Evolutionary conservation across 2,888 invertebrate genomes (phyloP), one percentile per base, ranked within the genome.

Genomic region (Sceliomorpha sp.): DNA sequence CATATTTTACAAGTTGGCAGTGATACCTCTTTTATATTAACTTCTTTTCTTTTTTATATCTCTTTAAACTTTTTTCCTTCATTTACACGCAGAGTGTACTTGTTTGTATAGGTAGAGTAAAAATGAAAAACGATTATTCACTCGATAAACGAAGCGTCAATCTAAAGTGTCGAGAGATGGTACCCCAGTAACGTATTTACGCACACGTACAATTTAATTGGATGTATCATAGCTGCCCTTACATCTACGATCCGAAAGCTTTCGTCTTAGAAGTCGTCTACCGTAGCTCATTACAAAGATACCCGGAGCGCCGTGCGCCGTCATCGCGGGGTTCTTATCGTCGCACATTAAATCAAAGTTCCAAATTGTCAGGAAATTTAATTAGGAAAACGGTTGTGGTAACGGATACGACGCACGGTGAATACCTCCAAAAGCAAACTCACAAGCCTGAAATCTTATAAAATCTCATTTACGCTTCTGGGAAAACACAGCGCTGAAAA

Each of bases 331-430:
- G 31, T 37, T 56, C 53, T 66, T 51, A 66, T 66, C 58, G 40
- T 51, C 15, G 34, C 40, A 5, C 59, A 45, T 67, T 59, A 59
- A 67, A 67, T 59, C 67, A 59, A 59, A 60, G 53, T 67, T 58
- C 47, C 60, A 67, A 70, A 73, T 66, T 70, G 70, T 64, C 70
- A 59, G 59, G 70, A 70, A 73, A 73, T 73, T 68, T 68, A 73
- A 73, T 73, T 67, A 70, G 60, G 70, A 71, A 70, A 69, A 66
- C 66, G 53, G 42, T 68, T 51, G 58, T 55, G 26, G 48, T 44
- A 42, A 53, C 53, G 59, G 39, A 59, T 60, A 48, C 31, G 55
- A 32, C 48, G 53, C 24, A 59, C 51, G 37, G 47, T 34, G 27
- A 58, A 51, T 59, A 40, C 53, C 47, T 58, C 34, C 15, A 42